These are phyloP conservation scores for Limenitis camilla DNA, from an alignment of 2,888 invertebrate species.

Conservation along the genomic window DNA sequence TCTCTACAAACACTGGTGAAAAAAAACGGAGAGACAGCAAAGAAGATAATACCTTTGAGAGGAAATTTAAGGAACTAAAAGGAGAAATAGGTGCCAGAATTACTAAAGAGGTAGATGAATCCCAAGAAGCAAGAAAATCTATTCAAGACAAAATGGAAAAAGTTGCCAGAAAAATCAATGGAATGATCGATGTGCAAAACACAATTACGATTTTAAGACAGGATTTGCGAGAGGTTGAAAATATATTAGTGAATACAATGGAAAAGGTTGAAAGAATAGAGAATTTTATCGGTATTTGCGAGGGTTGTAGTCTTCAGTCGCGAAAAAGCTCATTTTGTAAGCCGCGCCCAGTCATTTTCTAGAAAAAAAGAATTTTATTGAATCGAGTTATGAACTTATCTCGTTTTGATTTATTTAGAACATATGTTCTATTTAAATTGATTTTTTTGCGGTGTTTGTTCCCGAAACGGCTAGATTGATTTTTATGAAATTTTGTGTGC, in stretches of 20 bases:
- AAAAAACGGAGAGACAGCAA: slow-evolving; percentile 32
- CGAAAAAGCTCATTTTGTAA: slow-evolving; percentile 29
- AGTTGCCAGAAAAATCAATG: slow-evolving; percentile 46
- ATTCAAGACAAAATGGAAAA: slow-evolving; percentile 44
- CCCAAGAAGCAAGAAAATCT: slow-evolving; percentile 37
- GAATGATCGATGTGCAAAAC: slow-evolving; percentile 45
- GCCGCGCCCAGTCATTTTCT: slow-evolving; percentile 22
- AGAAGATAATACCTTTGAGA: slow-evolving; percentile 40
- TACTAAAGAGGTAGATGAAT: slow-evolving; percentile 37
- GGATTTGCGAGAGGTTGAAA: slow-evolving; percentile 36
- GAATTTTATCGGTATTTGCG: slow-evolving; percentile 21
- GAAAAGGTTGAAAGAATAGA: slow-evolving; percentile 45
- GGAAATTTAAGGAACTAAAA: slow-evolving; percentile 47
- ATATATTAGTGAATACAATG: slow-evolving; percentile 31
- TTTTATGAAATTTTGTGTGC: too few relatives aligned
- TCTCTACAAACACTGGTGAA: slow-evolving; percentile 57
- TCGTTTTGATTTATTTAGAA: neutral
- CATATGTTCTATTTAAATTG: too few relatives aligned
- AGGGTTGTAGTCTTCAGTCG: slow-evolving; percentile 31
- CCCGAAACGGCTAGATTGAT: too few relatives aligned
- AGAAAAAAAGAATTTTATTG: slow-evolving; percentile 15
- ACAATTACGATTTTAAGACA: slow-evolving; percentile 38
- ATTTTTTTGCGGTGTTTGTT: too few relatives aligned
- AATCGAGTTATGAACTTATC: neutral
- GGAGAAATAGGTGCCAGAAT: slow-evolving; percentile 42